Evolutionary conservation across 1,140 invertebrate species (phyloP), one percentile per base, ranked within the genome.

Genomic region (Lasioglossum albipes): DNA sequence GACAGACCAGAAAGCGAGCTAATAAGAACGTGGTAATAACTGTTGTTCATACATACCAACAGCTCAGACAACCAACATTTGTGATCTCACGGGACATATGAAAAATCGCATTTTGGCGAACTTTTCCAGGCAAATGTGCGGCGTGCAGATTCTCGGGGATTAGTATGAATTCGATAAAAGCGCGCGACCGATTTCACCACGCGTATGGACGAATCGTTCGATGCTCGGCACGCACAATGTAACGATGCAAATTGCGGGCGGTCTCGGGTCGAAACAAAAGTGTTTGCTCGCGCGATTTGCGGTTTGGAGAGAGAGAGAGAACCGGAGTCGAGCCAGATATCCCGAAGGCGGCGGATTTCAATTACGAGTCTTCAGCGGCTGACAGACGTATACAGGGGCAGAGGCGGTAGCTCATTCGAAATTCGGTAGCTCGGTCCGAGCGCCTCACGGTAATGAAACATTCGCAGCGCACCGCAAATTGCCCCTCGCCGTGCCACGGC

Each of bases 391-490:
- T n/a, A 41, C 71, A 62, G 69, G 76, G 71, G 66, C 49, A 54
- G 36, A 36, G 79, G 76, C 86, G 86, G 91, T 91, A 92, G 91
- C 92, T 93, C 91, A 92, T 93, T 92, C 91, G 90, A 92, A 93
- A 93, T 93, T 93, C 92, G 92, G 92, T 93, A 93, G 92, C 92
- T 90, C 86, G 85, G 83, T 65, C 75, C 78, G 89, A 89, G 88
- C 89, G 88, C 89, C 89, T 89, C 89, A 81, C 85, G 82, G 90
- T 93, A 93, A 93, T 93, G 92, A 93, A 93, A 93, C 91, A 93
- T 93, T 92, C 91, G 91, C 92, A 89, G 90, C 86, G 86, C 81
- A 93, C 92, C 92, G 90, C 92, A 93, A 93, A 92, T 93, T 93
- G 91, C 89, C 86, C 89, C 86, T 86, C 84, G 88, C 88, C 73